Percentiles rank a stretch among this genome's conserved stretches.
These are phyloP conservation scores for Chrysodeixis includens DNA, from an alignment of 2,888 invertebrate species.

Conservation along the genomic window DNA sequence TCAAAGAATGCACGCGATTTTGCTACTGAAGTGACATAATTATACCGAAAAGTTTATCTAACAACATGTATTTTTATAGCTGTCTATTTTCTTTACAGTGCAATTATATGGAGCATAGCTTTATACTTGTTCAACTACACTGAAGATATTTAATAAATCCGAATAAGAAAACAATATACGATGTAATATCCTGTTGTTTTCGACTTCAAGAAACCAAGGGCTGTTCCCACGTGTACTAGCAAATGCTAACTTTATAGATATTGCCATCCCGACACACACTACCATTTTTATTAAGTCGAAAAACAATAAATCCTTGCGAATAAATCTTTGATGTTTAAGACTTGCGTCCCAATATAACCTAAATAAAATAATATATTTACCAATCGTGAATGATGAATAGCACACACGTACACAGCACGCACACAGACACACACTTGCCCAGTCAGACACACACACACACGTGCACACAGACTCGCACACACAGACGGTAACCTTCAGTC, in stretches of 20 bases:
- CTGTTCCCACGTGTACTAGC: too few species aligned
- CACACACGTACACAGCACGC: background rate
- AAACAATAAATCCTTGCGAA: background rate
- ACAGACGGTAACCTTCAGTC: slow-evolving; percentile 26
- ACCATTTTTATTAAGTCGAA: background rate
- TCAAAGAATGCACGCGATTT: slow-evolving; percentile 27
- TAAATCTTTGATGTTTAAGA: slow-evolving; percentile 2
- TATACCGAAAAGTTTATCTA: too few species aligned
- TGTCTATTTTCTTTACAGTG: too few species aligned
- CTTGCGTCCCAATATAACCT: background rate
- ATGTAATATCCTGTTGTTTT: too few species aligned
- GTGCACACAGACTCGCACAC: background rate
- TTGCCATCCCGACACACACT: slow-evolving; percentile 7
- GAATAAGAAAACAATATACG: too few species aligned
- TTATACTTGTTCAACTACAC: too few species aligned
- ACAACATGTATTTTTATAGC: too few species aligned
- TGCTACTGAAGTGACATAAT: slow-evolving; percentile 2
- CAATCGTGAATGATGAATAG: background rate
- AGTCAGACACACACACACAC: background rate
- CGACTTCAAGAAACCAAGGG: too few species aligned
- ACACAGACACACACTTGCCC: background rate
- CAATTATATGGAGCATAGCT: too few species aligned
- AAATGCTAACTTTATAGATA: too few species aligned
- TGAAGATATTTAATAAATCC: too few species aligned
- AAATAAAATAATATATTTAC: too few species aligned